Conservation (phyloP, 2,797 vertebrate genomes). For the Macropus fuliginosus region DNA sequence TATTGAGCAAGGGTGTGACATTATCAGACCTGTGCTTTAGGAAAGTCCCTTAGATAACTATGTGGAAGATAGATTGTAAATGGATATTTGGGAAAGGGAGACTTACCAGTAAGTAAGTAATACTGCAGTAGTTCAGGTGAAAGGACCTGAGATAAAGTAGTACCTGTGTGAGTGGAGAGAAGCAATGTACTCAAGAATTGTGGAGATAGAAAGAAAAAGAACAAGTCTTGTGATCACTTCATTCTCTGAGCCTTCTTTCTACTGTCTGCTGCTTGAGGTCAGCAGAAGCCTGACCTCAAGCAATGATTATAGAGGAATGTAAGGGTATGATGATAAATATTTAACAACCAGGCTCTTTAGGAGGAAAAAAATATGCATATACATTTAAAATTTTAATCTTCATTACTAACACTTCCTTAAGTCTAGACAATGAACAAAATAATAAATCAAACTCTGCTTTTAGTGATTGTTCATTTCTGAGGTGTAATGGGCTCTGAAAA, state of each 20-base stretch:
- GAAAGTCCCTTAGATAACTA: neutral
- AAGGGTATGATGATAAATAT: neutral
- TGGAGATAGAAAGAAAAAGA: neutral
- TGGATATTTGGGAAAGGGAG: neutral
- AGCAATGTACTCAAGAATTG: neutral
- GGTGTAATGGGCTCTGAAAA: neutral
- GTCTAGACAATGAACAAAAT: neutral
- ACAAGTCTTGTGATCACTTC: neutral
- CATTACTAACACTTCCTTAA: neutral
- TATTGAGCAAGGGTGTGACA: neutral
- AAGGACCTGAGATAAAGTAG: neutral
- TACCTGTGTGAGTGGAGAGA: neutral
- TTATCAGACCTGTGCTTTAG: neutral
- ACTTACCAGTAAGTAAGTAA: neutral
- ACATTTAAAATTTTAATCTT: neutral
- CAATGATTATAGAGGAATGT: neutral
- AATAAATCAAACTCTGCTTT: neutral
- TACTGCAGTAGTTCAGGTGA: neutral
- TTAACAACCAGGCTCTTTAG: neutral
- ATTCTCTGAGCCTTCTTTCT: neutral
- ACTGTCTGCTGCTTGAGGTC: neutral
- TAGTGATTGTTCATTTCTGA: neutral
- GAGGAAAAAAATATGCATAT: neutral
- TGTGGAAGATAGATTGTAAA: neutral
- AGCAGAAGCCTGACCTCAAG: neutral